Evolutionary conservation across 1,140 invertebrate species (phyloP).

Genomic region (Brachionus plicatilis): DNA sequence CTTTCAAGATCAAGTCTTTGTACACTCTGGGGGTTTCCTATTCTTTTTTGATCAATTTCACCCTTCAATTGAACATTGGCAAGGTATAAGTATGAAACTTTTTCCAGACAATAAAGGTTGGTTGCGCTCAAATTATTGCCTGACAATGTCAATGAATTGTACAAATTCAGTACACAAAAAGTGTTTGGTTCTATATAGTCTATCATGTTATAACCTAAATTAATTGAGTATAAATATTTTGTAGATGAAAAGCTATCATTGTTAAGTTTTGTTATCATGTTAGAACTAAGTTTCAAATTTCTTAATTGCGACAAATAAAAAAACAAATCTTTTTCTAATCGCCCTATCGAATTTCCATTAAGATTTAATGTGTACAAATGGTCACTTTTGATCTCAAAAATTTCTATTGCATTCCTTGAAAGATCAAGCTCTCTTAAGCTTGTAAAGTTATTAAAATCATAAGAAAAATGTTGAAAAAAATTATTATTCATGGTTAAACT

Average conservation of each 20-base stretch:
- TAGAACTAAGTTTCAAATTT: background rate
- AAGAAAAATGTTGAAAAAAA: background rate
- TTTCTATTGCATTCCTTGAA: background rate
- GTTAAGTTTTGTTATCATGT: background rate
- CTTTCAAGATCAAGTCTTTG: background rate
- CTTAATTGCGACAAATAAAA: background rate
- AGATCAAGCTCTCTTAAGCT: background rate
- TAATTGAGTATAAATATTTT: background rate
- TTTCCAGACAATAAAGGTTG: background rate
- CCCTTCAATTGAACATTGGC: background rate
- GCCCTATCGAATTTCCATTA: background rate
- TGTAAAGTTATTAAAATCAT: background rate
- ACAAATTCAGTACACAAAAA: background rate
- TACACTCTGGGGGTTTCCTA: background rate
- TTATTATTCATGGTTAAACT: background rate
- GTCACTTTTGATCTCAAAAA: background rate
- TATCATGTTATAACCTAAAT: background rate
- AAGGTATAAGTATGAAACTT: background rate
- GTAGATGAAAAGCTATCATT: background rate
- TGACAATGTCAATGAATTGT: background rate
- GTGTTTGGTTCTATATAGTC: background rate
- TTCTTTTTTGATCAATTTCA: background rate
- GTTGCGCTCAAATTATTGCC: background rate
- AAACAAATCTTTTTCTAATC: background rate
- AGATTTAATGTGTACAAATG: background rate